Evolutionary conservation across 2,888 invertebrate genomes (phyloP), one percentile per base, ranked within the genome.

Genomic region (Cryptocephalus moraei): DNA sequence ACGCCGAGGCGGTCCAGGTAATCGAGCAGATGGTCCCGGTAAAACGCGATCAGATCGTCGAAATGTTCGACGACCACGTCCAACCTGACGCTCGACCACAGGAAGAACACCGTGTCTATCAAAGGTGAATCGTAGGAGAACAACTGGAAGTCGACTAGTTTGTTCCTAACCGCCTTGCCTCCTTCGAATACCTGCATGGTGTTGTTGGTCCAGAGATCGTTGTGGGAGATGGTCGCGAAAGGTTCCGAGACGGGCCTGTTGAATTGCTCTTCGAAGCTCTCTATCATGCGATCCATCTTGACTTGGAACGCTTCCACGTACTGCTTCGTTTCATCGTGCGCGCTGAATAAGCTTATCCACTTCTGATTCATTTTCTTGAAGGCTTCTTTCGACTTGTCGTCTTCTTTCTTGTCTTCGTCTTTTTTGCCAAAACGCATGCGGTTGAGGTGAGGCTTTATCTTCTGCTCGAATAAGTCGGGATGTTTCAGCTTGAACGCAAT

Each of bases 161-260:
- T 70, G n/a, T 50, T 44, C 6, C 52, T 46, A 0, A 73, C 66
- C 42, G 51, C 52, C 12, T 56, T 54, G 39, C 56, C 52, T 39
- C 56, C 52, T 41, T 53, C 48, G 41, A 69, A 69, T 54, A 70
- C 71, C 12, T 78, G 63, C 70, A 80, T 72, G 4, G 77, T 66
- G 54, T 80, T 80, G 56, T 79, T 79, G n/a, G 74, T 73, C 80
- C 79, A 80, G 41, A 75, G 66, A 59, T 80, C 80, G 8, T 68
- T 65, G 50, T 80, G 80, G 1, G 70, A 66, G 10, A 78, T 66
- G 0, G 76, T 73, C 1, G 70, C 70, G 64, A 74, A 80, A 9
- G 52, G 53, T 45, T 50, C 50, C 12, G 33, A 45, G 1, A 32
- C 12, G 12, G 36, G 36, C 22, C 22, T 22, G 22, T 22, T 22